phyloP scores from a whole-genome alignment of 2,888 invertebrate species.

The Volucella inanis region DNA sequence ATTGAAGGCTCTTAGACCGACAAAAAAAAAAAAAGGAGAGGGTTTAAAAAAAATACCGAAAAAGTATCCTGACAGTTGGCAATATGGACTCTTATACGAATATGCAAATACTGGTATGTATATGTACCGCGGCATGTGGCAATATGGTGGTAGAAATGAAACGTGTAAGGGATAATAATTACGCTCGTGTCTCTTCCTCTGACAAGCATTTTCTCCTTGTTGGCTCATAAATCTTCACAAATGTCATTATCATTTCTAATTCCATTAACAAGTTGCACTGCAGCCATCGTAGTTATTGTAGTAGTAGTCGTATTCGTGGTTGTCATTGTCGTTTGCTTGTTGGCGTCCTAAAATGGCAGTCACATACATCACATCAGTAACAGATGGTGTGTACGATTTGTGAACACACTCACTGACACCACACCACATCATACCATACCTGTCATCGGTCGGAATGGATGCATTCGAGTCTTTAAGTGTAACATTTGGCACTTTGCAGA shows the following conservation, averaged over 20 bases:
- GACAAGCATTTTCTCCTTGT: conserved; percentile 58
- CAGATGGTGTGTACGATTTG: conserved; percentile 66
- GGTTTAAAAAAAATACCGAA: conserved; percentile 8
- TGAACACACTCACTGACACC: conserved; percentile 19
- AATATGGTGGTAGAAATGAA: neutral
- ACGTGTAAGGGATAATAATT: conserved; percentile 70
- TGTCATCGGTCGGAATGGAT: conserved; percentile 14
- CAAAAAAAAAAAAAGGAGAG: conserved; percentile 21
- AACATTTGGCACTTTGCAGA: conserved; percentile 35
- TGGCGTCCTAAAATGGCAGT: conserved; percentile 50
- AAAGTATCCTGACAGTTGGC: conserved; percentile 12
- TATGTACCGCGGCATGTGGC: conserved; percentile 1
- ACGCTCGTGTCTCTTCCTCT: conserved; percentile 49
- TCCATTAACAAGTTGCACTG: conserved; percentile 74
- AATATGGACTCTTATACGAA: neutral
- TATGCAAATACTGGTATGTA: neutral
- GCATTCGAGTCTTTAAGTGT: conserved; percentile 42
- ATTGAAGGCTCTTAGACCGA: conserved; percentile 30
- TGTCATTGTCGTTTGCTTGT: conserved; percentile 11
- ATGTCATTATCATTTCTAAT: conserved; percentile 75
- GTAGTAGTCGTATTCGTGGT: conserved; percentile 4
- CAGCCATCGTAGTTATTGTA: conserved; percentile 34
- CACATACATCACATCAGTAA: conserved; percentile 70
- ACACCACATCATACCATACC: neutral
- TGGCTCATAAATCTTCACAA: conserved; percentile 72